A percentile compares a stretch with the other conserved stretches of the same genome.
phyloP scores from a whole-genome alignment of 2,113 vertebrate genomes.

The Apodemus sylvaticus region DNA sequence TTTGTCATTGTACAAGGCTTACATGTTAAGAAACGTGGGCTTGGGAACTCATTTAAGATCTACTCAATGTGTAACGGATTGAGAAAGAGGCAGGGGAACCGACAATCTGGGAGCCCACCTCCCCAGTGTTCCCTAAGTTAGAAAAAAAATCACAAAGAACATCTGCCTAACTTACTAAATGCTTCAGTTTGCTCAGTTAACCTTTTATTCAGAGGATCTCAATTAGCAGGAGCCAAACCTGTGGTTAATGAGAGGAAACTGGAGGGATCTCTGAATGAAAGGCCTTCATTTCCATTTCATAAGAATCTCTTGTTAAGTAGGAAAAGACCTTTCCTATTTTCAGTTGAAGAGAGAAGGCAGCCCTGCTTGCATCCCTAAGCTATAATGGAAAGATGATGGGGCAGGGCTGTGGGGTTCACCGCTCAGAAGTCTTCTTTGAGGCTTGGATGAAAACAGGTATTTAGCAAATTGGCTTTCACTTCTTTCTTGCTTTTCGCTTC shows the following conservation, averaged over 20 bases:
- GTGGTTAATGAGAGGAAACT: conserved; percentile 62
- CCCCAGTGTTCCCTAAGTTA: not conserved
- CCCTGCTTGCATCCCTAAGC: not conserved
- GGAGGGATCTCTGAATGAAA: conserved; percentile 47
- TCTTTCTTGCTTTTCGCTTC: not conserved
- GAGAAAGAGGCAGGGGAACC: not conserved
- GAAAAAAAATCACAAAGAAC: not conserved
- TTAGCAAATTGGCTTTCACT: not conserved
- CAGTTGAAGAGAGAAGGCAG: conserved; percentile 12
- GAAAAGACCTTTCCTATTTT: conserved; percentile 42
- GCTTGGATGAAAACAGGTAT: not conserved
- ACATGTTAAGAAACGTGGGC: not conserved
- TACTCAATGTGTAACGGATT: not conserved
- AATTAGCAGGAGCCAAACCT: conserved; percentile 53
- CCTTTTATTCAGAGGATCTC: conserved; percentile 41
- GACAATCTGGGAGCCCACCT: not conserved
- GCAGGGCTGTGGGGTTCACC: not conserved
- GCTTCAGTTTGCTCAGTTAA: conserved; percentile 43
- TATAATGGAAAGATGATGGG: not conserved
- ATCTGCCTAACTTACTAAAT: conserved; percentile 15
- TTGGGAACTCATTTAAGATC: not conserved
- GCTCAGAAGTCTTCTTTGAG: not conserved
- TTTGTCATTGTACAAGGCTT: conserved; percentile 27
- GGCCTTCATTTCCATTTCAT: conserved; percentile 61
- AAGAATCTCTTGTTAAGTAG: conserved; percentile 41